phyloP scores from a whole-genome alignment of 1,140 invertebrate species.

The Pseudachorutes palmiensis region DNA sequence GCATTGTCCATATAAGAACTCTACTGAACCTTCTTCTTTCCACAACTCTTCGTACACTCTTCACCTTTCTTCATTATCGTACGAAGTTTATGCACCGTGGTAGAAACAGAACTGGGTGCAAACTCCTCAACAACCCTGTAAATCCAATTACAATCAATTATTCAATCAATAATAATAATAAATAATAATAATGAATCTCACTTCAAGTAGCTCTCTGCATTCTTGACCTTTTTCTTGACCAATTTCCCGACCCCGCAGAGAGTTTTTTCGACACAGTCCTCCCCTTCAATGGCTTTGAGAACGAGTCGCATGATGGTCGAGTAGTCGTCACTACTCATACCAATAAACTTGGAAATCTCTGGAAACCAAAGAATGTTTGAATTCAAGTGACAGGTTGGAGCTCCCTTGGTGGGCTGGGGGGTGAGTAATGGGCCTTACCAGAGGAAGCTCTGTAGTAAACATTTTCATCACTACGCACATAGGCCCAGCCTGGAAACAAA shows the following conservation, averaged over 20 bases:
- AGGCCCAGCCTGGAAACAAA: constrained; percentile 39
- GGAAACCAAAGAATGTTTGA: neutral
- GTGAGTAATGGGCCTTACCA: constrained; percentile 25
- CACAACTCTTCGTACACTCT: constrained; percentile 32
- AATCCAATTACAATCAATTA: constrained; percentile 3
- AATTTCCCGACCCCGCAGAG: constrained; percentile 38
- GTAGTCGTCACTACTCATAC: constrained; percentile 37
- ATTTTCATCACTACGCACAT: constrained; percentile 37
- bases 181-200: constrained; percentile 20
- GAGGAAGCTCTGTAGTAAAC: constrained; percentile 39
- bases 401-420: no score
- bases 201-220: constrained; percentile 38
- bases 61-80: constrained; percentile 38
- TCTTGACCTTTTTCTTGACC: constrained; percentile 38
- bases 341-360: constrained; percentile 30
- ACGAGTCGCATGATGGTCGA: constrained; percentile 35
- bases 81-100: constrained; percentile 36
- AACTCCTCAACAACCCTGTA: constrained; percentile 37
- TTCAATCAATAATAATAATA: neutral
- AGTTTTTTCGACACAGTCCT: constrained; percentile 37
- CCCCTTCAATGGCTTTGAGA: constrained; percentile 37
- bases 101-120: constrained; percentile 34
- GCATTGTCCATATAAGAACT: neutral
- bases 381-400: neutral
- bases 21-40: constrained; percentile 33